These are phyloP conservation scores for Boleophthalmus pectinirostris DNA, from an alignment of 2,113 vertebrate genomes.

Conservation along the genomic window DNA sequence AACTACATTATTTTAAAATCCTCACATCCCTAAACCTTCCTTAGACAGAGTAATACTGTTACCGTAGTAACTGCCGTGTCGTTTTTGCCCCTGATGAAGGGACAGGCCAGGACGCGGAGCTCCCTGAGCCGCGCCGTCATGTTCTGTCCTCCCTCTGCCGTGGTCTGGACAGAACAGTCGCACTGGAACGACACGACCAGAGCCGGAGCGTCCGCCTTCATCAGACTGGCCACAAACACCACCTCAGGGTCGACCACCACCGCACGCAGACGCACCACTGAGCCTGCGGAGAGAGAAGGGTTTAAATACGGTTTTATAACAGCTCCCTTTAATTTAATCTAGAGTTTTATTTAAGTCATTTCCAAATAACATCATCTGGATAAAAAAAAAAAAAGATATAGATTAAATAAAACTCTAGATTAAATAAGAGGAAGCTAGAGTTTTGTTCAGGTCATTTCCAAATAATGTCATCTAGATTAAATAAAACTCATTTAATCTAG, in stretches of 20 bases:
- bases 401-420: no score
- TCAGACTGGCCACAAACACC: slow-evolving; percentile 92
- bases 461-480: no score
- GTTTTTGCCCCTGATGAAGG: slow-evolving; percentile 83
- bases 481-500: no score
- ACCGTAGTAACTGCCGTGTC: slow-evolving; percentile 85
- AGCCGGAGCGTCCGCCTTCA: slow-evolving; percentile 86
- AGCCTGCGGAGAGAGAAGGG: background rate
- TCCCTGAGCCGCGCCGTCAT: slow-evolving; percentile 83
- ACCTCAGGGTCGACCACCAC: slow-evolving; percentile 91
- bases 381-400: no score
- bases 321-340: no score
- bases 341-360: no score
- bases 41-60: slow-evolving; percentile 19
- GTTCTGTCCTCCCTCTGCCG: slow-evolving; percentile 62
- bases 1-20: background rate
- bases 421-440: no score
- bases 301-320: no score
- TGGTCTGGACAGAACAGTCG: slow-evolving; percentile 76
- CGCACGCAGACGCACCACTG: slow-evolving; percentile 73
- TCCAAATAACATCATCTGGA: no score
- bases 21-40: background rate
- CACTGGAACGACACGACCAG: slow-evolving; percentile 89
- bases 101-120: slow-evolving; percentile 90
- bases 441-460: no score